Evolutionary conservation across 2,888 invertebrate species (phyloP).

Genomic region (Willowsia nigromaculata): DNA sequence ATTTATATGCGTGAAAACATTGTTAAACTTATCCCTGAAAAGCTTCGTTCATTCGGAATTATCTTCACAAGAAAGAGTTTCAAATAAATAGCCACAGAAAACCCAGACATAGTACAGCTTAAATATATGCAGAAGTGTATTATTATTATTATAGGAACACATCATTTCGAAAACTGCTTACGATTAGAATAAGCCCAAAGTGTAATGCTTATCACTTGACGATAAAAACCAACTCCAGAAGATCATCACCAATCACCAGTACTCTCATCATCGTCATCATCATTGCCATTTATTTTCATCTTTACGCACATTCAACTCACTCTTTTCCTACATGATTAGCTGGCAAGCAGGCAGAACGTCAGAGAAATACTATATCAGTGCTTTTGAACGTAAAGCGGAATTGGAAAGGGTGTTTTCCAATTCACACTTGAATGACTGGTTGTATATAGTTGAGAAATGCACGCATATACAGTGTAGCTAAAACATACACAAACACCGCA

Average conservation of each 20-base stretch:
- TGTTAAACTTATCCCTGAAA: conserved; percentile 38
- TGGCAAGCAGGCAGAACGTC: conserved; percentile 43
- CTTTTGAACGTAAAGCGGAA: conserved; percentile 49
- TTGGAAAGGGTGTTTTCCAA: conserved; percentile 67
- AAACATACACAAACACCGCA: conserved; percentile 5
- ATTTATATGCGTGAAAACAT: neutral
- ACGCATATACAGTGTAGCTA: neutral
- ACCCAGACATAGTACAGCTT: neutral
- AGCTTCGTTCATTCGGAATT: conserved; percentile 11
- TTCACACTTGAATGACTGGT: conserved; percentile 60
- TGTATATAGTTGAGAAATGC: neutral
- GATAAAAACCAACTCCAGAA: conserved; percentile 31
- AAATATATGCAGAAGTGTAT: neutral
- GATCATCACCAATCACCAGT: conserved; percentile 35
- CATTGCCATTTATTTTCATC: conserved; percentile 51
- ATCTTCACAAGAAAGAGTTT: conserved; percentile 1
- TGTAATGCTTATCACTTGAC: conserved; percentile 42
- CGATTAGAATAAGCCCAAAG: conserved; percentile 23
- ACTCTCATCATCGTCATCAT: conserved; percentile 35
- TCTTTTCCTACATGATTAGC: conserved; percentile 37
- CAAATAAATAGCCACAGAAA: neutral
- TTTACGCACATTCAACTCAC: conserved; percentile 38
- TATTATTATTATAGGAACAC: neutral
- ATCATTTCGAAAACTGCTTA: neutral
- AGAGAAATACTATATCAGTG: conserved; percentile 44